Percentiles rank a stretch among this genome's conserved stretches.
Evolutionary conservation across 2,113 vertebrate species (phyloP).

Genomic region (Blennius ocellaris): DNA sequence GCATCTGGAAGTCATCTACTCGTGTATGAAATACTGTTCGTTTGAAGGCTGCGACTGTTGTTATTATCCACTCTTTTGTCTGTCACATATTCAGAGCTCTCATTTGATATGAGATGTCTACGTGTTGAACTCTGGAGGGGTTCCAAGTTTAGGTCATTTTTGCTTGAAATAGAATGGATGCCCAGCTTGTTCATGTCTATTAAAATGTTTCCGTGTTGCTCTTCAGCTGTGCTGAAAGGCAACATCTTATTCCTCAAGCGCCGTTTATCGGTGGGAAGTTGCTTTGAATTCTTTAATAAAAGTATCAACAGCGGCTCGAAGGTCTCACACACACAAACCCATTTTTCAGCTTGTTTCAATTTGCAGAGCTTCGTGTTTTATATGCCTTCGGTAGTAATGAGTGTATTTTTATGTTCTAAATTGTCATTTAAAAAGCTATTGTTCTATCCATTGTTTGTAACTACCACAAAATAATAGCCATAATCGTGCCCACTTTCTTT

Average conservation of each 20-base stretch:
- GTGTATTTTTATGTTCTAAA: constrained; percentile 39
- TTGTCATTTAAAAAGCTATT: constrained; percentile 42
- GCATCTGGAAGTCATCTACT: constrained; percentile 76
- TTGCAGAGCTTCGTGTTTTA: constrained; percentile 21
- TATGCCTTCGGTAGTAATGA: constrained; percentile 23
- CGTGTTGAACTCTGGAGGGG: constrained; percentile 1
- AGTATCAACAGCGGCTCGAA: constrained; percentile 19
- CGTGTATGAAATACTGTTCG: constrained; percentile 55
- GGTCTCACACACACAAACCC: constrained; percentile 13
- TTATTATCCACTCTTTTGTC: constrained; percentile 30
- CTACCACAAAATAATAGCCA: constrained; percentile 56
- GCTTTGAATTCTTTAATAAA: constrained; percentile 34
- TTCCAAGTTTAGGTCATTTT: neutral
- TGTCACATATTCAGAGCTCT: constrained; percentile 10
- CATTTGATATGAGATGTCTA: neutral
- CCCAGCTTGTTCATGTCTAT: constrained; percentile 13
- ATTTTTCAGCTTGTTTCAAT: constrained; percentile 21
- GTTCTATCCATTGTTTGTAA: constrained; percentile 28
- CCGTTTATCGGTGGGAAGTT: constrained; percentile 32
- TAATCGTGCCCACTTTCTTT: constrained; percentile 49
- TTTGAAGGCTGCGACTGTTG: constrained; percentile 16
- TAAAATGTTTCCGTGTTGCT: constrained; percentile 7
- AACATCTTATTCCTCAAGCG: constrained; percentile 9
- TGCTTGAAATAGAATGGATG: constrained; percentile 4
- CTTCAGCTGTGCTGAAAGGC: neutral